A percentile compares a stretch with the other conserved stretches of the same genome.
Evolutionary conservation across 2,888 invertebrate species (phyloP).

Genomic region (Pinctada fucata): DNA sequence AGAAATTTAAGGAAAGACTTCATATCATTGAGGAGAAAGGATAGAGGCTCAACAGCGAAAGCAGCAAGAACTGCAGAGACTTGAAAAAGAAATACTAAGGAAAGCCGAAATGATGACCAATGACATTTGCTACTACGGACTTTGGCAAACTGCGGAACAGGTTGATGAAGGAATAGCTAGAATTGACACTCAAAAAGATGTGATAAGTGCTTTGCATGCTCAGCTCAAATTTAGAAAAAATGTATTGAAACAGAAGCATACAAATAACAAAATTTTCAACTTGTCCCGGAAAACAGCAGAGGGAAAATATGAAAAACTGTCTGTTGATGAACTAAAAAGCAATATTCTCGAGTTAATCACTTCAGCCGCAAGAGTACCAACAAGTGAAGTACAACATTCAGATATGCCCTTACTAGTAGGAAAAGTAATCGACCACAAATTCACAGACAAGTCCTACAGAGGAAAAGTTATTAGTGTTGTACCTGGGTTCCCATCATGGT

Average conservation of each 20-base stretch:
- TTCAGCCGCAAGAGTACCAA: background rate
- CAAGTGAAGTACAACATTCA: background rate
- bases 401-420: slow-evolving; percentile 2
- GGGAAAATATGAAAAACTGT: slow-evolving; percentile 3
- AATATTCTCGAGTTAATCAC: slow-evolving; percentile 9
- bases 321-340: background rate
- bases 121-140: slow-evolving; percentile 6
- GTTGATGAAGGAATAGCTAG: slow-evolving; percentile 1
- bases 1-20: background rate
- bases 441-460: slow-evolving; percentile 4
- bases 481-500: too few species aligned
- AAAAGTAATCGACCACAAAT: slow-evolving; percentile 13
- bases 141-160: slow-evolving; percentile 6
- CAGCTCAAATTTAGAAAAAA: slow-evolving; percentile 14
- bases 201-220: slow-evolving; percentile 4
- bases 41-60: background rate
- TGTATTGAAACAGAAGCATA: background rate
- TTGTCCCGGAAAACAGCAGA: background rate
- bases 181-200: background rate
- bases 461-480: slow-evolving; percentile 4
- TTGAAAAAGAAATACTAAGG: background rate
- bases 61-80: background rate
- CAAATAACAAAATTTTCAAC: background rate
- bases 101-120: slow-evolving; percentile 15
- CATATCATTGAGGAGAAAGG: slow-evolving; percentile 1